Base-by-base conservation (phyloP, 92 coral and sea anemone species). In the Siderastrea siderea region DNA sequence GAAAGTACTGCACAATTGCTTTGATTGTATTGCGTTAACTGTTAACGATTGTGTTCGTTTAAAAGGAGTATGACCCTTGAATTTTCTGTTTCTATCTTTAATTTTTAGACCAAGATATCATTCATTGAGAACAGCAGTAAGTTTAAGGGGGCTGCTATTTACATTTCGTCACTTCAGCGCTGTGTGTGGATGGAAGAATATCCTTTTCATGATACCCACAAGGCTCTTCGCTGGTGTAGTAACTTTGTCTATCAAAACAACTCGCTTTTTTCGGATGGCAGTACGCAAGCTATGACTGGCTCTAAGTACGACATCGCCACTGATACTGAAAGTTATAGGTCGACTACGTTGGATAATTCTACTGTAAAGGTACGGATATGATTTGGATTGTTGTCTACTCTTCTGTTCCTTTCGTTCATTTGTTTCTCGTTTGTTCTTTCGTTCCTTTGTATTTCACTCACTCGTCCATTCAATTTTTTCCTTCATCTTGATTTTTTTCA, bases 81-180 rank as follows among this genome's bases (percentile, higher is more conserved):
- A 26, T 26, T 26, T 26, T 26, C 38, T 26, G 38, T 26, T 57
- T 46, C 11, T 26, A 15, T 43, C 54, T 59, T 76, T 83, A 6
- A n/a, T 55, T 75, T 81, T 13, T 62, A 98, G 99, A 90, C 96
- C 45, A 95, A 80, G 43, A 74, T 98, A 12, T 72, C 91, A 47
- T 98, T 98, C 85, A 80, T 90, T 19, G 90, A 92, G 85, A 98
- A 98, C 87, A 86, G 93, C 66, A 96, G 98, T 66, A 86, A 67
- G 57, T 58, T 89, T 3, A 94, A 96, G 71, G 99, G 98, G 7
- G 94, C 99, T 19, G 99, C 99, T 4, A 92, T 98, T 48, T 90
- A 77, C 74, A 84, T 92, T 7, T 90, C 98, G 43, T 90, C 98
- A 58, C 92, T 98, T 62, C 83, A 82, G 14, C 87, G 93, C 2